A percentile compares a stretch with the other conserved stretches of the same genome.
Evolutionary conservation across 2,888 invertebrate genomes (phyloP).

Genomic region (Boloria selene): DNA sequence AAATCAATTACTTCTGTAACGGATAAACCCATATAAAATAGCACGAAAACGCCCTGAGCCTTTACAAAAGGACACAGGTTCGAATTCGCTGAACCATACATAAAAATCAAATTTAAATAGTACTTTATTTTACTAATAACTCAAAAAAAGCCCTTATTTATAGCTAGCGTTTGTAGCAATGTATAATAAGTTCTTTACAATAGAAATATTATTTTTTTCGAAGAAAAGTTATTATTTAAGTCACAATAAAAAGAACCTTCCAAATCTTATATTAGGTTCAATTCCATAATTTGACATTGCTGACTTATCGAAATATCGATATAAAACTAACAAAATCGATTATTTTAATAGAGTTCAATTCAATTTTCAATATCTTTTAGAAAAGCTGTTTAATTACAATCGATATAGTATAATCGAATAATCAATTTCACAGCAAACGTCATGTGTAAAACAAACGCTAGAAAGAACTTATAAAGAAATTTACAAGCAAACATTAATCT

Average conservation of each 20-base stretch:
- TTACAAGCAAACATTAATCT: conserved; percentile 3
- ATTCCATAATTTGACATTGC: background rate
- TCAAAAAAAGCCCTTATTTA: conserved; percentile 10
- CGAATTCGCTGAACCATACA: conserved; percentile 32
- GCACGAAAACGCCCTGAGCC: conserved; percentile 38
- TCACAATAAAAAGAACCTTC: no score
- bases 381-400: no score
- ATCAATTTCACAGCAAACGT: background rate
- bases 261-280: background rate
- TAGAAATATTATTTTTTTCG: background rate
- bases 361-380: no score
- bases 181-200: background rate
- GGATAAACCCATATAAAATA: conserved; percentile 54
- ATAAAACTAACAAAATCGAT: conserved; percentile 6
- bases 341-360: background rate
- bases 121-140: conserved; percentile 4
- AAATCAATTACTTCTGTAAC: conserved; percentile 53
- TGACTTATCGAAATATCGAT: background rate
- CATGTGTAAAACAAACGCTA: conserved; percentile 4
- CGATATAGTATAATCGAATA: conserved; percentile 5
- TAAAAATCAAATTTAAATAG: conserved; percentile 18
- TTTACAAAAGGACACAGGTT: conserved; percentile 30
- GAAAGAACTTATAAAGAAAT: conserved; percentile 1
- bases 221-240: background rate
- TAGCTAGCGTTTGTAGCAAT: conserved; percentile 7